Base-by-base conservation (phyloP, 1,140 invertebrate species). In the Ips typographus region DNA sequence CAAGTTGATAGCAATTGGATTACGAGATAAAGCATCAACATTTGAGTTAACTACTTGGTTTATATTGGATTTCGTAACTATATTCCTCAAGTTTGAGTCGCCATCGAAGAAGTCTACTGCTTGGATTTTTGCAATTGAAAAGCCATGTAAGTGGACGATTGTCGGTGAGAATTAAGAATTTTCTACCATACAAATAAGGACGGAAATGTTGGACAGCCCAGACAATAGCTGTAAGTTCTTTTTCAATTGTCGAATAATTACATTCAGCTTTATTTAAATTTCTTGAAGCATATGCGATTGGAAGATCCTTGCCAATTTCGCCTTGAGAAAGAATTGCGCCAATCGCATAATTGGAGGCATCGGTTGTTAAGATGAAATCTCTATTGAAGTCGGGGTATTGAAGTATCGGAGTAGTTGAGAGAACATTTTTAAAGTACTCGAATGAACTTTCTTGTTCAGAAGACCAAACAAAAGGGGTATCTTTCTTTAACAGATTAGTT, bases 31-130 rank as follows among this genome's bases (percentile, higher is more conserved):
- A 5, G 75, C 77, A 68, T 83, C 82, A 1, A 80, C 80, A 8
- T 79, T 80, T 5, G 66, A 70, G 68, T 83, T 83, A 22, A 68
- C 63, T 76, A 5, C 81, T 80, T 4, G 72, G 74, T 77, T 80
- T 82, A 62, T 84, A 82, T 40, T 72, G 55, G 2, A 86, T 81
- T 63, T 80, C 70, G 71, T 81, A 84, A 40, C 81, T 70, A 74
- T 80, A 85, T 66, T 83, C 80, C n/a, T 71, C 65, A n/a, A 82
- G 58, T 75, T 75, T 72, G 2, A 80, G 49, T 42, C 78, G 58
- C 83, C 84, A 87, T 65, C 82, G 72, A 3, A 82, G 73, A 36
- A 86, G 71, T 68, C 79, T n/a, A 36, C 74, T 77, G 0, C 68
- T 74, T 4, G 80, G 78, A 62, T 84, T 79, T 74, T 80, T 84